Evolutionary conservation across 2,797 vertebrate species (phyloP), one percentile per base, ranked within the genome.

Genomic region (Gastrophryne carolinensis): DNA sequence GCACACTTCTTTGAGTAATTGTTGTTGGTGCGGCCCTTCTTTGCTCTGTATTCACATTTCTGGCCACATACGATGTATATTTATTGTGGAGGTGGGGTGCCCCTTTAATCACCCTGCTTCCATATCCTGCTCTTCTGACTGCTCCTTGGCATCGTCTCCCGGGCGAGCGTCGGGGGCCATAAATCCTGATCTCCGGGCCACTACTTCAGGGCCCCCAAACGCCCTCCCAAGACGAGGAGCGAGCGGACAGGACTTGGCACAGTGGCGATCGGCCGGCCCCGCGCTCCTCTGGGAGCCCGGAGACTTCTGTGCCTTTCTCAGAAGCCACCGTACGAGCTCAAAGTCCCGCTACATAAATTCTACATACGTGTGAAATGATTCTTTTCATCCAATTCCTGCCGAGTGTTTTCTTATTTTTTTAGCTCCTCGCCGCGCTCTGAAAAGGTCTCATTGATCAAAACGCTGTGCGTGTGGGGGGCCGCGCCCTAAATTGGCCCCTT

Each of bases 311-410:
- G 52, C 37, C 67, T 52, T 61, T 60, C 39, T 26, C 26, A 12
- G 34, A 78, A 78, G 75, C 75, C 75, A 78, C 75, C 67, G 23
- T 57, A 60, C 27, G 50, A 71, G 66, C 67, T 71, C 74, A 77
- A 77, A 71, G 66, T 77, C 58, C 37, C 56, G 74, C 70, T 57
- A 57, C 74, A 77, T 77, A 71, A 77, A 77, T 77, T 77, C 74
- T 71, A 62, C 29, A 71, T 77, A 77, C 15, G 74, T 77, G 74
- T 77, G 74, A 77, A 77, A 77, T 77, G 57, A 77, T 63, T 77
- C 67, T 77, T 77, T 77, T 77, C 74, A 77, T 77, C 74, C 74
- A 77, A 77, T 69, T 77, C 66, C 74, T 71, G 66, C 66, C 35
- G 44, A 15, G 29, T 44, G 29, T 24, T 52, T 52, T 54, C 30